These are phyloP conservation scores for Tenthredo distinguenda DNA, from an alignment of 2,888 invertebrate species.

Conservation along the genomic window DNA sequence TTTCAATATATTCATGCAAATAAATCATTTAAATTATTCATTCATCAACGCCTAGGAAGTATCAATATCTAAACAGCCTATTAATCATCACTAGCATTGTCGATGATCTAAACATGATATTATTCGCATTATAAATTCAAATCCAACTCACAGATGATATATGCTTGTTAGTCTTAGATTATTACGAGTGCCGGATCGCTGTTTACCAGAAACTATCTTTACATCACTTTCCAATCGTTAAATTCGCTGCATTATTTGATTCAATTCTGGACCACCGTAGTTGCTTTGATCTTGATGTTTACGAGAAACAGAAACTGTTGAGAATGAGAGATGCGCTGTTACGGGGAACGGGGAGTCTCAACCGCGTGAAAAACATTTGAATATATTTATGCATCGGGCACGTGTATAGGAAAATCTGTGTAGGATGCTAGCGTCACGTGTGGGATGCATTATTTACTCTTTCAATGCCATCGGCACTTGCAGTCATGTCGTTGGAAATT, in stretches of 20 bases:
- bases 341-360: not conserved
- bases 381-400: slow-evolving; percentile 44
- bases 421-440: slow-evolving; percentile 30
- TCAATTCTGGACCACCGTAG: slow-evolving; percentile 48
- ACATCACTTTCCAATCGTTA: slow-evolving; percentile 6
- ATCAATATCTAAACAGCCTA: not conserved
- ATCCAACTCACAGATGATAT: not conserved
- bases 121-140: not conserved
- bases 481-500: slow-evolving; percentile 17
- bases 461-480: slow-evolving; percentile 40
- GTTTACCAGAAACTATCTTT: not conserved
- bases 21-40: not conserved
- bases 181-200: not conserved
- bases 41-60: not conserved
- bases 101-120: not conserved
- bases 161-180: not conserved
- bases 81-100: slow-evolving; percentile 3
- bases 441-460: slow-evolving; percentile 48
- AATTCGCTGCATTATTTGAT: not conserved
- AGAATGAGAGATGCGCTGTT: slow-evolving; percentile 29
- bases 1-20: slow-evolving; percentile 8
- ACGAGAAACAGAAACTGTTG: slow-evolving; percentile 29
- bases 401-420: slow-evolving; percentile 13
- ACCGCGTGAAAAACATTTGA: slow-evolving; percentile 22
- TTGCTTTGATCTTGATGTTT: slow-evolving; percentile 49